phyloP scores from a whole-genome alignment of 2,113 vertebrate species.

The Corythornis madagascariensis region DNA sequence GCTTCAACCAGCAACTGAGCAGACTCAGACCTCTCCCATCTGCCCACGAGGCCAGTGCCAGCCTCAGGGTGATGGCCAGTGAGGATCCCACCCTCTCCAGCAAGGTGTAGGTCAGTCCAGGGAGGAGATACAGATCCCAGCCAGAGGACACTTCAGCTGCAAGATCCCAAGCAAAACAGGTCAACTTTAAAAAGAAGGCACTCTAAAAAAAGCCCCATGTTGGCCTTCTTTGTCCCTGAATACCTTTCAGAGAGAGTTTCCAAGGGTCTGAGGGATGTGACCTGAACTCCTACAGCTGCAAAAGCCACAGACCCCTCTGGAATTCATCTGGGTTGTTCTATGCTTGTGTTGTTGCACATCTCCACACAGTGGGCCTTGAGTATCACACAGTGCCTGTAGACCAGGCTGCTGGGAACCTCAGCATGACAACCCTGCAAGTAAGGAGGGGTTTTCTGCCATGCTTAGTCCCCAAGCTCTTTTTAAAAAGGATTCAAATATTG shows the following conservation, averaged over 20 bases:
- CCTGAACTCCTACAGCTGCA: neutral
- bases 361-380: neutral
- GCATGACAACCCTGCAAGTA: neutral
- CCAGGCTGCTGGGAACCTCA: neutral
- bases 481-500: neutral
- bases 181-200: neutral
- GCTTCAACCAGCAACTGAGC: neutral
- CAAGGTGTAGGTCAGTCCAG: accelerated
- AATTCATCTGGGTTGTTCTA: neutral
- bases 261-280: neutral
- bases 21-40: neutral
- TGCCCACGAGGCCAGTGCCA: neutral
- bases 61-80: accelerated
- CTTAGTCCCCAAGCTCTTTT: neutral
- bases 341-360: neutral
- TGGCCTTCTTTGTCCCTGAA: neutral
- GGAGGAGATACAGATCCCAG: neutral
- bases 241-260: neutral
- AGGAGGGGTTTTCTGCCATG: neutral
- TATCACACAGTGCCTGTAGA: neutral
- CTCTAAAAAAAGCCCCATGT: neutral
- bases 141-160: neutral
- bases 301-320: neutral
- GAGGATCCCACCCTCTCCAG: neutral
- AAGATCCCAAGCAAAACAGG: neutral